These are phyloP conservation scores for Zaprionus kolodkinae DNA, from an alignment of 1,140 invertebrate genomes.

Conservation along the genomic window DNA sequence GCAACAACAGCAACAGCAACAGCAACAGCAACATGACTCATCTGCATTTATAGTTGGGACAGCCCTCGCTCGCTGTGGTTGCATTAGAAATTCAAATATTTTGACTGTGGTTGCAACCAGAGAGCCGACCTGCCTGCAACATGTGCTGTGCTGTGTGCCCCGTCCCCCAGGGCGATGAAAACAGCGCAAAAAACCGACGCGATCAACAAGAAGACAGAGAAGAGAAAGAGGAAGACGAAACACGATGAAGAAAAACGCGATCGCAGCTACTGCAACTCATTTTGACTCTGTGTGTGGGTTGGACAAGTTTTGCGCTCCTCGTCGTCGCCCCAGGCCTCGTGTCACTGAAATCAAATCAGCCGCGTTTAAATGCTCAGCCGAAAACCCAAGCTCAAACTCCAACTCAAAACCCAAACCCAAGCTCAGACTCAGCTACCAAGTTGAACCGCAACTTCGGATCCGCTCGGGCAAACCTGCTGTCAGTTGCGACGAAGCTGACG, in stretches of 20 bases:
- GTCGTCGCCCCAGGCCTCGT: conserved; percentile 70
- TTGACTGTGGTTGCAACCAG: conserved; percentile 54
- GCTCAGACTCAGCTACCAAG: conserved; percentile 58
- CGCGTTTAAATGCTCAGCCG: conserved; percentile 78
- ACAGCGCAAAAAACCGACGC: conserved; percentile 31
- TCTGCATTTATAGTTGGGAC: conserved; percentile 42
- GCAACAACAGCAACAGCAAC: conserved; percentile 1
- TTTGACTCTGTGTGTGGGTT: conserved; percentile 40
- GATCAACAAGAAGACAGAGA: conserved; percentile 12
- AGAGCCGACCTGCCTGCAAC: conserved; percentile 50
- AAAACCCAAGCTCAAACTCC: conserved; percentile 69
- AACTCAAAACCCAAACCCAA: conserved; percentile 37
- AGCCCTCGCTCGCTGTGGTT: conserved; percentile 58
- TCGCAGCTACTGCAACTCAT: conserved; percentile 35
- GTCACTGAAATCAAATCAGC: conserved; percentile 81
- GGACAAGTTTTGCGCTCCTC: conserved; percentile 44
- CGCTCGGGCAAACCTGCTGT: conserved; percentile 73
- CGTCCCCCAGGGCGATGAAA: conserved; percentile 67
- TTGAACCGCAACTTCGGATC: conserved; percentile 21
- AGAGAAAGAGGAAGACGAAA: background rate
- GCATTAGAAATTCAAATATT: conserved; percentile 81
- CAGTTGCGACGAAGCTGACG: conserved; percentile 52
- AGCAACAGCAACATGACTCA: conserved; percentile 36
- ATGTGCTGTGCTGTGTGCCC: conserved; percentile 37
- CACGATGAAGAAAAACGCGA: conserved; percentile 42